Base-by-base conservation (phyloP, 1,140 invertebrate species). In the Brachionus angularis region DNA sequence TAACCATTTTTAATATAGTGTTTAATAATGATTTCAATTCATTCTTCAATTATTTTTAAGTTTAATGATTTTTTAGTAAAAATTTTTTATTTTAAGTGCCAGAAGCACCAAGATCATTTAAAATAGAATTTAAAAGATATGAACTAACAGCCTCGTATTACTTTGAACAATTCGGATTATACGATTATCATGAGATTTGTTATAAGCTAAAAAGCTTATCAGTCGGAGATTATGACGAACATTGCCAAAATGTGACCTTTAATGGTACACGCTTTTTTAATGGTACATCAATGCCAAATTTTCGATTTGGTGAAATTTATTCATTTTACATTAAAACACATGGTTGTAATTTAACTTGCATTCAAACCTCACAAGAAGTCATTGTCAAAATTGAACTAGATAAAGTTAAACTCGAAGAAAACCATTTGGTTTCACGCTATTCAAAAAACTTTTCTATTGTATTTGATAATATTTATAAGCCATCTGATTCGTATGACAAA, bases 101-200 rank as follows among this genome's bases (percentile, higher is more conserved):
- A n/a, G n/a, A n/a, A n/a, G n/a, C n/a, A n/a, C n/a, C n/a, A n/a
- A n/a, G n/a, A n/a, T n/a, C n/a, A n/a, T n/a, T n/a, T n/a, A n/a
- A n/a, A n/a, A n/a, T n/a, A n/a, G n/a, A n/a, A n/a, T n/a, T n/a
- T n/a, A n/a, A n/a, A n/a, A n/a, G n/a, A n/a, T n/a, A n/a, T n/a
- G n/a, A n/a, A n/a, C n/a, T n/a, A n/a, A n/a, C n/a, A n/a, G n/a
- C n/a, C n/a, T n/a, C n/a, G n/a, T n/a, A n/a, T n/a, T n/a, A n/a
- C n/a, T n/a, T n/a, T n/a, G n/a, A n/a, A n/a, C n/a, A n/a, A n/a
- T n/a, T n/a, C n/a, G n/a, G n/a, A n/a, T n/a, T n/a, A n/a, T n/a
- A n/a, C n/a, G n/a, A n/a, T n/a, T n/a, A n/a, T n/a, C 21, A 58
- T 25, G 18, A 58, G 23, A 58, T 58, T 23, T 58, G 53, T 14